Conservation (phyloP, 1,140 invertebrate genomes). For the Akabosia matsudoensis region DNA sequence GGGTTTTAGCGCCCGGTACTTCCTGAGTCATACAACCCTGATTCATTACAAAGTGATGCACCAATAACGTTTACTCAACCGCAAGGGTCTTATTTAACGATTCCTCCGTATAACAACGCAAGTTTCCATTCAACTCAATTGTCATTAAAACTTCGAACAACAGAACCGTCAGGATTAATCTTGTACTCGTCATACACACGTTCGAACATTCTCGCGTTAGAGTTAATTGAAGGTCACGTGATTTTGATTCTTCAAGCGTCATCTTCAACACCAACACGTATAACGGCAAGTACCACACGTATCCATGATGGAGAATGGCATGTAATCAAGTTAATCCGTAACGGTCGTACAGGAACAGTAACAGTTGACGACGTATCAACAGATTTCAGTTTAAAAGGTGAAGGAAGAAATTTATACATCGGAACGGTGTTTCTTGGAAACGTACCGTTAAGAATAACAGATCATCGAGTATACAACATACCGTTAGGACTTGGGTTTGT, state of each 20-base stretch:
- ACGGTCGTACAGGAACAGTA: constrained; percentile 77
- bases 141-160: constrained; percentile 57
- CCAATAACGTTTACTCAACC: constrained; percentile 48
- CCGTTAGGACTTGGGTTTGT: constrained; percentile 85
- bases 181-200: constrained; percentile 55
- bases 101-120: neutral
- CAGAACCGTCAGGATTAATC: constrained; percentile 54
- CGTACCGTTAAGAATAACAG: neutral
- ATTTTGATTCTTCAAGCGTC: constrained; percentile 68
- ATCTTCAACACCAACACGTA: constrained; percentile 54
- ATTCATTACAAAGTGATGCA: constrained; percentile 49
- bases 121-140: constrained; percentile 46
- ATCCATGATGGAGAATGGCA: constrained; percentile 92
- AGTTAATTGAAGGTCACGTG: constrained; percentile 87
- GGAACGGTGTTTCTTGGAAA: neutral
- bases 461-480: constrained; percentile 74
- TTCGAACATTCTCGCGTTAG: constrained; percentile 88
- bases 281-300: constrained; percentile 72
- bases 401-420: constrained; percentile 53
- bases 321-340: constrained; percentile 73
- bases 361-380: constrained; percentile 81
- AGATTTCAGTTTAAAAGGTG: constrained; percentile 84
- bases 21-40: constrained; percentile 25
- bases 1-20: neutral
- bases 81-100: neutral